These are phyloP conservation scores for Geothlypis trichas DNA, from an alignment of 2,113 vertebrate genomes.

Conservation along the genomic window DNA sequence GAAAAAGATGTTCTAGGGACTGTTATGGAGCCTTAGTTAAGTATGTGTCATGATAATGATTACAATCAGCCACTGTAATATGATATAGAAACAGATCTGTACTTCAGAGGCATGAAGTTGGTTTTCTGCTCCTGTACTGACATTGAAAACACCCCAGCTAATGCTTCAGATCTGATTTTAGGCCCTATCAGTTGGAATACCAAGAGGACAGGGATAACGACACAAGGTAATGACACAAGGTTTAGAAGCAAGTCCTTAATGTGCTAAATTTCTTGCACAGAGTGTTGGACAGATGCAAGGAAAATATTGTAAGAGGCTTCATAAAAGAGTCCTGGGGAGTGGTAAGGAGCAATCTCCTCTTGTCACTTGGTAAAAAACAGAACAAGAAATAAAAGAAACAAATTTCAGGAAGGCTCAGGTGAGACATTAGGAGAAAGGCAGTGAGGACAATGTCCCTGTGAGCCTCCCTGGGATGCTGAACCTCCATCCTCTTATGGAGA, in stretches of 20 bases:
- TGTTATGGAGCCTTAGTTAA: not conserved
- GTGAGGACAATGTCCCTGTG: not conserved
- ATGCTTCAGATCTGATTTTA: not conserved
- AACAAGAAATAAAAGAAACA: not conserved
- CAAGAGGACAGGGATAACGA: not conserved
- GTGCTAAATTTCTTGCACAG: not conserved
- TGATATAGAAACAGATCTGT: not conserved
- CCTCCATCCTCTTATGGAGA: fast-evolving
- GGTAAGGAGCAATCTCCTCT: not conserved
- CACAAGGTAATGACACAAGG: not conserved
- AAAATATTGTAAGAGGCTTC: not conserved
- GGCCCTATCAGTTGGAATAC: not conserved
- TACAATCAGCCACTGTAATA: not conserved
- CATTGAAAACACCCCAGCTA: not conserved
- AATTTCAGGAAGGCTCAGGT: not conserved
- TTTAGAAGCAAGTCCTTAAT: not conserved
- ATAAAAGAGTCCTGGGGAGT: not conserved
- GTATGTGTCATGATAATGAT: not conserved
- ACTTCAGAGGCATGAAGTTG: not conserved
- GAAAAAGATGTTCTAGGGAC: not conserved
- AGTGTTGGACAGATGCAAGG: not conserved
- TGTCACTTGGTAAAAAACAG: not conserved
- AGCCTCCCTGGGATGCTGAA: not conserved
- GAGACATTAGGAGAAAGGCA: not conserved
- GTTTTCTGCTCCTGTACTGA: not conserved